A percentile compares a stretch with the other conserved stretches of the same genome.
Conservation (phyloP, 2,888 invertebrate genomes). For the Hesperia comma region DNA sequence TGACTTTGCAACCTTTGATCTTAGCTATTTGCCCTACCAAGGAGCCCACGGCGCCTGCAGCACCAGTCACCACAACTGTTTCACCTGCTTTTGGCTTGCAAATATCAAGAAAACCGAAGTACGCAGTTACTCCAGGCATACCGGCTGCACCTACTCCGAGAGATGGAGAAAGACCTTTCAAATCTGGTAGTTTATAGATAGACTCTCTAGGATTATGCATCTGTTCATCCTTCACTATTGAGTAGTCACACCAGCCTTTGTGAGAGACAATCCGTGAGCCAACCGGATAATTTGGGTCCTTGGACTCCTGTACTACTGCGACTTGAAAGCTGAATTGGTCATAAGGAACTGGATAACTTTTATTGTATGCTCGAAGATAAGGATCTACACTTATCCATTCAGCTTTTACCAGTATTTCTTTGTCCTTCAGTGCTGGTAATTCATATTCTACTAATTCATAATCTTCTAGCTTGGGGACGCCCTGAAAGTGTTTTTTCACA, state of each 20-base stretch:
- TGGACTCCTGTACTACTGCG: conserved; percentile 82
- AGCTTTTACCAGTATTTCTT: conserved; percentile 64
- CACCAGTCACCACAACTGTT: conserved; percentile 86
- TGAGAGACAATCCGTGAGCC: conserved; percentile 82
- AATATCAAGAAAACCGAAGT: conserved; percentile 86
- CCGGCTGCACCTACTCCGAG: conserved; percentile 83
- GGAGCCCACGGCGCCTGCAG: conserved; percentile 89
- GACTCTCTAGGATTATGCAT: conserved; percentile 47
- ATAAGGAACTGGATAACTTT: conserved; percentile 45
- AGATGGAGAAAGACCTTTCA: conserved; percentile 75
- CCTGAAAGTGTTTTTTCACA: conserved; percentile 81
- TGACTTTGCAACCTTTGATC: conserved; percentile 82
- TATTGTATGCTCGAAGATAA: conserved; percentile 46
- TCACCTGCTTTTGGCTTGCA: conserved; percentile 87
- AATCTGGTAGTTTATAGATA: conserved; percentile 70
- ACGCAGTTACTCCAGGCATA: conserved; percentile 87
- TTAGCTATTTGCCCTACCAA: conserved; percentile 89
- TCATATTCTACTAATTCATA: conserved; percentile 84
- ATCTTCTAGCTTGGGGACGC: conserved; percentile 82
- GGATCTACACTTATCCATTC: conserved; percentile 62
- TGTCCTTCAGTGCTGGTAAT: conserved; percentile 81
- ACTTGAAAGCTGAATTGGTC: conserved; percentile 56
- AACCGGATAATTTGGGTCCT: conserved; percentile 82
- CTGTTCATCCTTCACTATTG: conserved; percentile 35
- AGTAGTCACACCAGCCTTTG: conserved; percentile 82